Percentiles rank a stretch among this genome's conserved stretches.
These are phyloP conservation scores for Pontoporia blainvillei DNA, from an alignment of 2,113 vertebrate genomes.

Conservation along the genomic window DNA sequence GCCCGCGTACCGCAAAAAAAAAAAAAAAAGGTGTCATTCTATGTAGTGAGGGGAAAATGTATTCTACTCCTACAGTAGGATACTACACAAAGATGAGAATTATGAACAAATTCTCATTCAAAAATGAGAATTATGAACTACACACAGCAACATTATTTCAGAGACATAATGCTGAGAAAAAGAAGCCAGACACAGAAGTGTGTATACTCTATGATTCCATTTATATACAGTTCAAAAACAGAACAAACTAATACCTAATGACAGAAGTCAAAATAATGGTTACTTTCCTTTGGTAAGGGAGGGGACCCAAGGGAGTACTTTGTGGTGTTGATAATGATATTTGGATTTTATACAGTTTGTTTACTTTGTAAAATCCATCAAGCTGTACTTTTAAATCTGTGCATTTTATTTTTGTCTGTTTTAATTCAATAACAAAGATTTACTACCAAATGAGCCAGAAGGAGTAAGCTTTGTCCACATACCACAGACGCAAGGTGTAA, in stretches of 20 bases:
- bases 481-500: not conserved
- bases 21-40: not conserved
- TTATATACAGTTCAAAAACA: not conserved
- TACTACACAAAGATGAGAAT: not conserved
- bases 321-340: not conserved
- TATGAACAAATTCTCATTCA: not conserved
- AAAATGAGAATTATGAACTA: not conserved
- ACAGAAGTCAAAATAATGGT: not conserved
- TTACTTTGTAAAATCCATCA: not conserved
- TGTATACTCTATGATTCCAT: not conserved
- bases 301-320: accelerated
- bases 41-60: not conserved
- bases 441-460: not conserved
- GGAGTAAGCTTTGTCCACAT: not conserved
- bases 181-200: not conserved
- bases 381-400: not conserved
- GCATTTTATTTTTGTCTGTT: not conserved
- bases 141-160: not conserved
- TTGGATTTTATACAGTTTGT: not conserved
- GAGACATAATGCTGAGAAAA: not conserved
- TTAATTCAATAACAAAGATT: not conserved
- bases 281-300: not conserved
- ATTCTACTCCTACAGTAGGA: no score
- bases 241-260: not conserved
- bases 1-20: no score